Evolutionary conservation across 2,113 vertebrate genomes (phyloP), one percentile per base, ranked within the genome.

Genomic region (Psettodes erumei): DNA sequence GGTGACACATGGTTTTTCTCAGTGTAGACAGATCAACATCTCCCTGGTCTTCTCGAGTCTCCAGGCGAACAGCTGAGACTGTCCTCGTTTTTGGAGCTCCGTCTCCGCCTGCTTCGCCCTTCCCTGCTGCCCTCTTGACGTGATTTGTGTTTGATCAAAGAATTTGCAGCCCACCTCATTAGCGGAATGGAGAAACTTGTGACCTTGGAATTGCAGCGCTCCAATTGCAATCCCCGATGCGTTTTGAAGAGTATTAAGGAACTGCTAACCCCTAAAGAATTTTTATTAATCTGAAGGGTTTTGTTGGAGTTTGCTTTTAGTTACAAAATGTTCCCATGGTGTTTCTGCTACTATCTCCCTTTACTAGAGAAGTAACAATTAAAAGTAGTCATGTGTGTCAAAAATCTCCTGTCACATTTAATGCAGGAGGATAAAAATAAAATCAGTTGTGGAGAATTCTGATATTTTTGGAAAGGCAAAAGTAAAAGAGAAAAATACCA

Each of bases 41-140:
- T 87, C 64, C 42, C 45, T 63, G 63, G 76, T 66, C 78, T 78
- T 88, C 80, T 79, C 37, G 27, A 84, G 85, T 87, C 90, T 91
- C 59, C 81, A 51, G 90, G 91, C 91, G 1, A 92, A 92, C 91
- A 93, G 91, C 89, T 93, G 91, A 77, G 90, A 55, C 91, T 84
- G 84, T 69, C 51, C 54, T 88, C 51, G 21, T 81, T 72, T 84
- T 72, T 58, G 71, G 58, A 80, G 72, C 51, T 63, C 76, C 16
- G 40, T 77, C 82, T 59, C 67, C 0, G 23, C 28, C 67, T 70
- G 37, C 63, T 59, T 79, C 21, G 38, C 67, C 71, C 74, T 68
- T 67, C 69, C 64, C 30, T 12, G 11, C 62, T 70, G 81, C 70
- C 72, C 67, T 70, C 71, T 77, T 51, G n/a, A 63, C 33, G 19